Base-by-base conservation (phyloP, 2,888 invertebrate species). In the Synergus japonicus region DNA sequence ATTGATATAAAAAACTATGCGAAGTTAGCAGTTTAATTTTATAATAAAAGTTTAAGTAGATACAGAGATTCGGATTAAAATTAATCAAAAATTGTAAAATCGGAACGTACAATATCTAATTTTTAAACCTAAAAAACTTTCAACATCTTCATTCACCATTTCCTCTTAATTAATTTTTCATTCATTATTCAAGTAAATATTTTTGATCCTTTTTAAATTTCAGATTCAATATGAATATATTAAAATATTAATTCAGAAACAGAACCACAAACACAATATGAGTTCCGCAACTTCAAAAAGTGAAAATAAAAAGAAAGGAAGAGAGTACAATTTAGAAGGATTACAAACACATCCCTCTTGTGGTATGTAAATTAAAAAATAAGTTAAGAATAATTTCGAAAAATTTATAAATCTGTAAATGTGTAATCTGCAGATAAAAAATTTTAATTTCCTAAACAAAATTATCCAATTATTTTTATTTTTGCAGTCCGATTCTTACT, bases 331-430 rank as follows among this genome's bases (percentile, higher is more conserved):
- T 73, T 54, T 73, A 37, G 37, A 54, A 13, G 73, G 73, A 54
- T 54, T 73, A 54, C 73, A 73, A n/a, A 54, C 37, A 7, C 73
- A 73, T 73, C 73, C 54, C 9, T 73, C 73, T 37, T 73, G 73
- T 37, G 7, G 73, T 73, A 37, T 15, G 49, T 73, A 73, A 22
- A 69, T 15, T 1, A 2, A n/a, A n/a, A 29, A 65, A 41, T 13
- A 37, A 1, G 7, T 54, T 54, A 8, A 54, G n/a, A 54, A 54
- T 22, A 22, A 22, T 22, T 22, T 22, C 22, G 0, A 22, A 22
- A 22, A 22, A 22, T 22, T 22, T 22, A 1, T 22, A 1, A 0
- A 22, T 22, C 22, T 22, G 22, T 22, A 22, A 22, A 22, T 22
- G 22, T 22, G 22, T 22, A 22, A 22, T 22, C 22, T 22, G 22